phyloP scores from a whole-genome alignment of 1,140 invertebrate genomes.

The Phymastichus coffea region DNA sequence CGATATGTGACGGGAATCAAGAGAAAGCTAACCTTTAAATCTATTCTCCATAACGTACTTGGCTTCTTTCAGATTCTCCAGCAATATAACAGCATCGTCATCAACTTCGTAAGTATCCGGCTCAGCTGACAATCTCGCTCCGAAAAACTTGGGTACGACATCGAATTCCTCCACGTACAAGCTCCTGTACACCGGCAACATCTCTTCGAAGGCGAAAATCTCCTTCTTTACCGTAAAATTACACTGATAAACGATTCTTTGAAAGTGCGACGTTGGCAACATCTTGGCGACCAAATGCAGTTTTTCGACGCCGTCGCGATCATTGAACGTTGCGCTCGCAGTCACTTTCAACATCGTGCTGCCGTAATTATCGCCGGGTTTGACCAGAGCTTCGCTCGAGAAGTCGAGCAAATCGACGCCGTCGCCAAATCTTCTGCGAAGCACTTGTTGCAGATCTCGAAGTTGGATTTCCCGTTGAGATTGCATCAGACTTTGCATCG shows the following conservation, averaged over 20 bases:
- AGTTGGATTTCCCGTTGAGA: too few species aligned
- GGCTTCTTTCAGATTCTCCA: conserved; percentile 57
- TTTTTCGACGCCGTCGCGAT: not conserved
- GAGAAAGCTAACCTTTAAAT: conserved; percentile 30
- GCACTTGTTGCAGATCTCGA: conserved; percentile 30
- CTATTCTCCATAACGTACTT: conserved; percentile 57
- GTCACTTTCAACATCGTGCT: conserved; percentile 56
- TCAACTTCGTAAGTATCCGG: conserved; percentile 47
- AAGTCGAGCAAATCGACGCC: conserved; percentile 31
- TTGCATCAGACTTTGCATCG: too few species aligned
- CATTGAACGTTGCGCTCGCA: conserved; percentile 27
- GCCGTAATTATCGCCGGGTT: conserved; percentile 61
- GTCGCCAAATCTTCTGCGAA: conserved; percentile 31
- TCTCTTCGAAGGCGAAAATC: conserved; percentile 39
- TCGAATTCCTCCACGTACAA: conserved; percentile 38
- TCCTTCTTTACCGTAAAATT: conserved; percentile 47
- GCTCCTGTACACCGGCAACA: conserved; percentile 37
- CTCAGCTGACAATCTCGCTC: conserved; percentile 54
- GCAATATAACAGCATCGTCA: conserved; percentile 57
- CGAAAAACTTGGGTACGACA: conserved; percentile 54
- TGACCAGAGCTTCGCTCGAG: conserved; percentile 29
- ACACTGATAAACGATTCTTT: conserved; percentile 42
- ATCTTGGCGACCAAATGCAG: conserved; percentile 44
- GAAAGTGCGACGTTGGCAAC: conserved; percentile 34
- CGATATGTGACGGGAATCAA: not conserved